These are phyloP conservation scores for Polylopha cassiicola DNA, from an alignment of 2,888 invertebrate species.

Conservation along the genomic window DNA sequence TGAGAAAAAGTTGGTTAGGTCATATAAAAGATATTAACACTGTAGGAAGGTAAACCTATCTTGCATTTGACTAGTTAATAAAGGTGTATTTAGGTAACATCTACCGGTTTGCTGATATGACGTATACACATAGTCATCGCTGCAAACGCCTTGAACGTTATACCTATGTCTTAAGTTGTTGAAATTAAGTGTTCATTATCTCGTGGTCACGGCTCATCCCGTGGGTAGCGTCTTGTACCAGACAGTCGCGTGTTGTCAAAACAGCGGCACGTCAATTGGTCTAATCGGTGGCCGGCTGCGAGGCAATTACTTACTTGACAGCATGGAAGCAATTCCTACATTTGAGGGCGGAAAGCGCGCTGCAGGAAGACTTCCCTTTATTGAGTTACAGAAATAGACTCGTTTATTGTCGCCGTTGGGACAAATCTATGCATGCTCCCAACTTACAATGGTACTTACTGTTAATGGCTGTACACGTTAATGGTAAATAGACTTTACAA, in stretches of 20 bases:
- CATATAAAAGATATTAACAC: too few relatives aligned
- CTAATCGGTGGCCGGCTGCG: conserved; percentile 71
- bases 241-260: conserved; percentile 64
- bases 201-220: conserved; percentile 5
- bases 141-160: conserved; percentile 6
- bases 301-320: conserved; percentile 74
- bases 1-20: too few relatives aligned
- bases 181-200: conserved; percentile 7
- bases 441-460: conserved; percentile 3
- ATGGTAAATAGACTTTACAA: too few relatives aligned
- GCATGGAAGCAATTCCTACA: conserved; percentile 75
- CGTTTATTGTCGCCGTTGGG: conserved; percentile 25
- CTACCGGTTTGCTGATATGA: background rate
- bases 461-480: too few relatives aligned
- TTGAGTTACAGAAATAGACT: conserved; percentile 51
- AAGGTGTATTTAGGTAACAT: too few relatives aligned
- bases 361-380: conserved; percentile 73
- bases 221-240: conserved; percentile 15
- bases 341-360: conserved; percentile 72
- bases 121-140: conserved; percentile 3
- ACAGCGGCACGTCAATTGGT: conserved; percentile 72
- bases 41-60: too few relatives aligned
- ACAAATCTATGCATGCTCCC: conserved; percentile 5
- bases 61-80: too few relatives aligned
- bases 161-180: conserved; percentile 4